phyloP scores from a whole-genome alignment of 2,113 vertebrate genomes.

The Zapus hudsonius region DNA sequence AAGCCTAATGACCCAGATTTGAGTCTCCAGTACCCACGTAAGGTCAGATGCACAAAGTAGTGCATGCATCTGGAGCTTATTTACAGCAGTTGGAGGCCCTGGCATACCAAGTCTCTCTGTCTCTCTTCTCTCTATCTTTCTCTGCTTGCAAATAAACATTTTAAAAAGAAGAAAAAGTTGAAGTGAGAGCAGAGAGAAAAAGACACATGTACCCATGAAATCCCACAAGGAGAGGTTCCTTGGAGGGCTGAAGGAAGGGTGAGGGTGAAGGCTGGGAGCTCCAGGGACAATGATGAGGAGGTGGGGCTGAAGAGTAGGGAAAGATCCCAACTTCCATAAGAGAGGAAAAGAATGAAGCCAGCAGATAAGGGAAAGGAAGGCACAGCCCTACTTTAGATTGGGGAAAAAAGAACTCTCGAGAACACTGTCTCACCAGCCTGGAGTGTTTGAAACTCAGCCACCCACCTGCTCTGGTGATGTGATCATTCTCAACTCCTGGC shows the following conservation, averaged over 20 bases:
- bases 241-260: background rate
- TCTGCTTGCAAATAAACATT: no score
- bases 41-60: no score
- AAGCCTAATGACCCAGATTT: no score
- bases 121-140: no score
- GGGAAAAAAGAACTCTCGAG: background rate
- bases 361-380: background rate
- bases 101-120: no score
- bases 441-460: background rate
- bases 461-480: background rate
- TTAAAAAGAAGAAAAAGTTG: no score
- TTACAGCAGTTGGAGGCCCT: no score
- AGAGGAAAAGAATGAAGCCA: background rate
- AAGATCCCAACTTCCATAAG: background rate
- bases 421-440: background rate
- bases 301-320: background rate
- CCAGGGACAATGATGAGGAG: no score
- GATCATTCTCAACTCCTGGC: background rate
- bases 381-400: no score
- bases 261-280: fast-evolving
- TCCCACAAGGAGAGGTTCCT: background rate
- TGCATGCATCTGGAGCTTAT: no score
- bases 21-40: no score
- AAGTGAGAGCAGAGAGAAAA: background rate
- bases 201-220: background rate